Evolutionary conservation across 2,888 invertebrate genomes (phyloP).

Genomic region (Spodoptera picta): DNA sequence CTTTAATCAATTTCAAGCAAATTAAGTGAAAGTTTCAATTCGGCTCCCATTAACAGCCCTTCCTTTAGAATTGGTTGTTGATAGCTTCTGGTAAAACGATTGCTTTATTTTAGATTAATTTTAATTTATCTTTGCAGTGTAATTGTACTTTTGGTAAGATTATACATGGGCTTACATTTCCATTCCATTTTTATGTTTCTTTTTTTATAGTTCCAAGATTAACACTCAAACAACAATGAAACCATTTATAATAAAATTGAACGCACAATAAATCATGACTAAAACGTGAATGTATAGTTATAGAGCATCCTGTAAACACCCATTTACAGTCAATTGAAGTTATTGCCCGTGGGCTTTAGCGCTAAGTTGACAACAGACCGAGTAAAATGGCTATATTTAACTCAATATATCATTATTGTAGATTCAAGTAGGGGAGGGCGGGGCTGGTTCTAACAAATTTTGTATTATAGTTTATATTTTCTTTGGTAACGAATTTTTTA

Average conservation of each 20-base stretch:
- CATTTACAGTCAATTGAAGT: conserved; percentile 23
- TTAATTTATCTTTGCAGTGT: conserved; percentile 2
- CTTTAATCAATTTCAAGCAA: conserved; percentile 75
- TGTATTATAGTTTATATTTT: too few species aligned
- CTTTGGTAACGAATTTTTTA: too few species aligned
- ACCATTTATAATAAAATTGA: too few species aligned
- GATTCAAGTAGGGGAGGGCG: too few species aligned
- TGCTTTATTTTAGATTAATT: conserved; percentile 37
- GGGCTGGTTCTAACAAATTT: too few species aligned
- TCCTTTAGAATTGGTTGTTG: conserved; percentile 56
- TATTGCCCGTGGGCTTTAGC: conserved; percentile 18
- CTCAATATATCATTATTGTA: conserved; percentile 31
- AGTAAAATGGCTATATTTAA: conserved; percentile 17
- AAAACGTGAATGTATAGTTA: background rate
- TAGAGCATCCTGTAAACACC: background rate
- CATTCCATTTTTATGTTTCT: too few species aligned
- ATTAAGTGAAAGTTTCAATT: conserved; percentile 79
- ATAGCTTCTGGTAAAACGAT: conserved; percentile 53
- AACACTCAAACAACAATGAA: too few species aligned
- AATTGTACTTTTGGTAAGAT: too few species aligned
- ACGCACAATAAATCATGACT: conserved; percentile 1
- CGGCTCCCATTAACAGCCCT: conserved; percentile 65
- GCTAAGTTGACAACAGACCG: conserved; percentile 8
- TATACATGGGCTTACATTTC: too few species aligned
- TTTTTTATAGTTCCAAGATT: too few species aligned